phyloP scores from a whole-genome alignment of 2,888 invertebrate species.

The Serripes groenlandicus region DNA sequence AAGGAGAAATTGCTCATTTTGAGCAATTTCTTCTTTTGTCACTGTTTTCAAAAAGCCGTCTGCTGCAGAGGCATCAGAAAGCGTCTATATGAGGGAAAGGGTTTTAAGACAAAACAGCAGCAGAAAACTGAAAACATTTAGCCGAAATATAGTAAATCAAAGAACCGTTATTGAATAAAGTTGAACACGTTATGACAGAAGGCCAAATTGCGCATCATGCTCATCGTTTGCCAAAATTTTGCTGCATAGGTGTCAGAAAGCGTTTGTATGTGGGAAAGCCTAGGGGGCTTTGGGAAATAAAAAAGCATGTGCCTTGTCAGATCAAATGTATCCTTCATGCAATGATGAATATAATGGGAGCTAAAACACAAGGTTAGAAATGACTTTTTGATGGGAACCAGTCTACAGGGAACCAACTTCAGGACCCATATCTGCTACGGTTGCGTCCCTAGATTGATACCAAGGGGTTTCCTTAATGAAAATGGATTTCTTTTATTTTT shows the following conservation, averaged over 20 bases:
- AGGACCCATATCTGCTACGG: neutral
- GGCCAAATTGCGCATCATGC: too few species aligned
- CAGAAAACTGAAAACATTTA: too few species aligned
- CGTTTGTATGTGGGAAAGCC: neutral
- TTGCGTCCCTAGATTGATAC: neutral
- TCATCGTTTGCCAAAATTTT: too few species aligned
- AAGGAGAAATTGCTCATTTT: neutral
- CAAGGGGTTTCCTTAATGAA: neutral
- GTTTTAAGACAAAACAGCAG: neutral
- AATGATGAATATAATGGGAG: constrained; percentile 20
- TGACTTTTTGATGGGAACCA: constrained; percentile 15
- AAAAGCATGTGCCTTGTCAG: constrained; percentile 19
- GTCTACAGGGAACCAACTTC: neutral
- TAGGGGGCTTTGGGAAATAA: neutral
- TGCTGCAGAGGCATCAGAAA: neutral
- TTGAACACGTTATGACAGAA: too few species aligned
- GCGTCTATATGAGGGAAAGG: neutral
- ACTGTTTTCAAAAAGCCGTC: neutral
- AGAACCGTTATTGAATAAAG: too few species aligned
- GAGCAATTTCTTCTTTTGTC: neutral
- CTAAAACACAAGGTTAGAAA: neutral
- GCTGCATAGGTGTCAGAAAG: neutral
- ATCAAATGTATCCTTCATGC: constrained; percentile 19
- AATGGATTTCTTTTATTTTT: neutral
- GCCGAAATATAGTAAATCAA: too few species aligned